Conservation (phyloP, 2,888 invertebrate genomes). For the Tetrapedia diversipes region DNA sequence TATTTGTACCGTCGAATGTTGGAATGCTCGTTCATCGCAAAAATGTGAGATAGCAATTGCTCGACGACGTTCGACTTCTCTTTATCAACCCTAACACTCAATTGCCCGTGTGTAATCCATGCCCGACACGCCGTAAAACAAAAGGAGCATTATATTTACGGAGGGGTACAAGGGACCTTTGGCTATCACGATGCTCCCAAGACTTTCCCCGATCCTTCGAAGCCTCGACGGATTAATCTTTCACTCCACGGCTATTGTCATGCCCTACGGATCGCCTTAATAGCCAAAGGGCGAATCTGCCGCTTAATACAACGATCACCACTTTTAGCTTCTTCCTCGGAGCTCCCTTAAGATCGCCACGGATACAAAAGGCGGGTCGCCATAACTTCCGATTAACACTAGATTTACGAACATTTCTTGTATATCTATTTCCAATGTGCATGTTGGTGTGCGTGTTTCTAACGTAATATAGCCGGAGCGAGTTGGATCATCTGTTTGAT, state of each 20-base stretch:
- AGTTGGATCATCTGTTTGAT: too few relatives aligned
- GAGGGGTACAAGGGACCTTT: background rate
- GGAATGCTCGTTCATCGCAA: too few relatives aligned
- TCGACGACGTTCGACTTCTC: background rate
- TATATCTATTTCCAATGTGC: too few relatives aligned
- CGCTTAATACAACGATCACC: slow-evolving; percentile 41
- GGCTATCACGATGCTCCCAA: background rate
- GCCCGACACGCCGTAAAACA: background rate
- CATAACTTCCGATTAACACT: slow-evolving; percentile 66
- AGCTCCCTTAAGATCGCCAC: slow-evolving; percentile 25
- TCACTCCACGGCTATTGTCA: slow-evolving; percentile 38
- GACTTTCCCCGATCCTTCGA: slow-evolving; percentile 7
- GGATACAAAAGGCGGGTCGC: slow-evolving; percentile 38
- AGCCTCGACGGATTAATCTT: slow-evolving; percentile 34
- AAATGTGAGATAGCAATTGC: background rate
- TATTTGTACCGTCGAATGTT: too few relatives aligned
- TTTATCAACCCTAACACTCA: background rate
- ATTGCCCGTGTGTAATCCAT: slow-evolving; percentile 7
- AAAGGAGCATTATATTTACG: slow-evolving; percentile 3
- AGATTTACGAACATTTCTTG: too few relatives aligned
- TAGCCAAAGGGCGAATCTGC: slow-evolving; percentile 14
- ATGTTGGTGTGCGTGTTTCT: too few relatives aligned
- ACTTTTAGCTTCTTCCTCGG: slow-evolving; percentile 27
- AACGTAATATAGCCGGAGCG: too few relatives aligned
- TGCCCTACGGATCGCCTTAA: slow-evolving; percentile 35